Conservation (phyloP, 2,888 invertebrate genomes). For the Pollenia labialis region DNA sequence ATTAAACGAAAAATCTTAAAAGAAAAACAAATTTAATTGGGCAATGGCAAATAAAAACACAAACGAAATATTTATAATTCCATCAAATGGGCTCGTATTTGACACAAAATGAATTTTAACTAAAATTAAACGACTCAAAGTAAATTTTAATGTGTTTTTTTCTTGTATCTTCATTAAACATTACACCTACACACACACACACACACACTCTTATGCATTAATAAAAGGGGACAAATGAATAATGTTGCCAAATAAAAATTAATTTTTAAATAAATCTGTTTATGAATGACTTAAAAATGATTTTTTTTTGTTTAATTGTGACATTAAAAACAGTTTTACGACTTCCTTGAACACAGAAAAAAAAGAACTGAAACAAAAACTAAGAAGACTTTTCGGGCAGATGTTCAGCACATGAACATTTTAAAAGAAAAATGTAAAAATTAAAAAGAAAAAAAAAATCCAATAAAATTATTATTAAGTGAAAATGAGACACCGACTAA, state of each 20-base stretch:
- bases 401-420: neutral
- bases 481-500: neutral
- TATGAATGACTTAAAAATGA: slow-evolving; percentile 19
- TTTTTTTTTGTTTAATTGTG: neutral
- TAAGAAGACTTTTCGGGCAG: neutral
- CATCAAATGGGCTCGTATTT: no score
- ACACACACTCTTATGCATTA: neutral
- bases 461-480: slow-evolving; percentile 18
- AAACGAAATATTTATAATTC: neutral
- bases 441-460: neutral
- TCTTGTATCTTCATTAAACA: neutral
- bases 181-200: neutral
- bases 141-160: slow-evolving; percentile 16
- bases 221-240: neutral
- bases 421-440: slow-evolving; percentile 2
- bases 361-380: neutral
- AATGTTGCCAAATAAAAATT: slow-evolving; percentile 8
- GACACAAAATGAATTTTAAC: neutral
- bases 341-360: slow-evolving; percentile 1
- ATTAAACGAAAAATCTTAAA: neutral
- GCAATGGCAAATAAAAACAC: neutral
- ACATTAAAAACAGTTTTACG: slow-evolving; percentile 35
- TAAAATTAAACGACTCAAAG: neutral
- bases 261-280: slow-evolving; percentile 17
- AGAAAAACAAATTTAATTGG: slow-evolving; percentile 11